These are phyloP conservation scores for Pseudochirops corinnae DNA, from an alignment of 2,797 vertebrate species.

Conservation along the genomic window DNA sequence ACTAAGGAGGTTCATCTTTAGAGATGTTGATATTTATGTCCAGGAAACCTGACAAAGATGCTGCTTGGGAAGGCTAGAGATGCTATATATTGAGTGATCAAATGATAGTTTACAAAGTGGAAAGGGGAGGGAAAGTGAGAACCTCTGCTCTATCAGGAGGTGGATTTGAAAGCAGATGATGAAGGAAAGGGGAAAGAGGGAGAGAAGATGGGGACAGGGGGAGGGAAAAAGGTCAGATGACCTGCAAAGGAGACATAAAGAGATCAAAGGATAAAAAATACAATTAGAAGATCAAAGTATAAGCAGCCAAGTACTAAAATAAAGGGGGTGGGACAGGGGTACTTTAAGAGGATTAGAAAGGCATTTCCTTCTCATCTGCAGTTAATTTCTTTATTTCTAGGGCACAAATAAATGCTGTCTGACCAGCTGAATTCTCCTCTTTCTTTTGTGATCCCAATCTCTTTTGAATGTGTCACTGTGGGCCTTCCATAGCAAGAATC, in stretches of 20 bases:
- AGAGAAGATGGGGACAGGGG: background rate
- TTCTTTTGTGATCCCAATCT: constrained; percentile 64
- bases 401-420: constrained; percentile 14
- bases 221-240: constrained; percentile 27
- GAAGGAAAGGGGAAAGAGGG: background rate
- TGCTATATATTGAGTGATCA: background rate
- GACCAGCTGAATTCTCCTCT: background rate
- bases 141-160: background rate
- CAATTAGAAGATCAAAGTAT: constrained; percentile 36
- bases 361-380: constrained; percentile 26
- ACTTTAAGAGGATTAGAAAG: constrained; percentile 14
- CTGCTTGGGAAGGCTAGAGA: background rate
- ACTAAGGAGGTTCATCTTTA: background rate
- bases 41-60: background rate
- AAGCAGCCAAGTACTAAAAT: constrained; percentile 23
- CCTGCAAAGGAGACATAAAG: constrained; percentile 3
- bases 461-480: constrained; percentile 29
- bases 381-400: constrained; percentile 48
- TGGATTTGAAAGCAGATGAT: background rate
- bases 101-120: background rate
- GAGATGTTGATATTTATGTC: background rate
- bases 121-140: background rate
- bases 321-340: background rate
- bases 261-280: constrained; percentile 15
- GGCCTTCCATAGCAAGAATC: constrained; percentile 19